Conservation (phyloP, 1,140 invertebrate genomes). For the Drosophila sproati region DNA sequence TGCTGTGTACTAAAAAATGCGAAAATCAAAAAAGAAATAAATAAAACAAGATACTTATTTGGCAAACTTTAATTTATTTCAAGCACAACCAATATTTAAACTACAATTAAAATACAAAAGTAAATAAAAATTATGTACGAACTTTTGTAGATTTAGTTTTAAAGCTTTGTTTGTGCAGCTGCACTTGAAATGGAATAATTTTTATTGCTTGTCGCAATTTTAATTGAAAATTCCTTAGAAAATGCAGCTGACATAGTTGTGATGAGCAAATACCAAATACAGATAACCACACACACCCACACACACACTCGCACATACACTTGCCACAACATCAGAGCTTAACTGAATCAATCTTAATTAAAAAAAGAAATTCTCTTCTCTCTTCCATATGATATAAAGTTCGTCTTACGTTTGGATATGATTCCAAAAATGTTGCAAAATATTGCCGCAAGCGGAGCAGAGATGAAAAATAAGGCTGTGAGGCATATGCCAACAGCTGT, state of each 20-base stretch:
- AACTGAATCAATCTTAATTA: slow-evolving; percentile 81
- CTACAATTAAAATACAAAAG: neutral
- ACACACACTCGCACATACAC: neutral
- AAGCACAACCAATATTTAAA: no score
- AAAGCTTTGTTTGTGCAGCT: neutral
- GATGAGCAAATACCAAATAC: slow-evolving; percentile 12
- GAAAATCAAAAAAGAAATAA: neutral
- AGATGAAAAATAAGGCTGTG: slow-evolving; percentile 7
- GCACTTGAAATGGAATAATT: slow-evolving; percentile 14
- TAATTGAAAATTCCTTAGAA: slow-evolving; percentile 31
- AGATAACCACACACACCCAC: neutral
- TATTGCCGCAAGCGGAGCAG: slow-evolving; percentile 9
- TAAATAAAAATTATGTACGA: no score
- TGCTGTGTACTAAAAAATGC: neutral
- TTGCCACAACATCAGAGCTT: slow-evolving; percentile 13
- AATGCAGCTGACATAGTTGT: slow-evolving; percentile 18
- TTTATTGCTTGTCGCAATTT: slow-evolving; percentile 20
- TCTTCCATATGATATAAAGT: slow-evolving; percentile 46
- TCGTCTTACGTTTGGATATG: slow-evolving; percentile 15
- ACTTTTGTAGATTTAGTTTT: neutral
- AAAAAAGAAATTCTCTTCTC: slow-evolving; percentile 55
- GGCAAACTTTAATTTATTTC: no score
- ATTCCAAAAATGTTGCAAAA: neutral
- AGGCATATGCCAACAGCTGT: slow-evolving; percentile 75
- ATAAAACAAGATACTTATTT: no score